phyloP scores from a whole-genome alignment of 2,888 invertebrate species.

The Apantesis nais region DNA sequence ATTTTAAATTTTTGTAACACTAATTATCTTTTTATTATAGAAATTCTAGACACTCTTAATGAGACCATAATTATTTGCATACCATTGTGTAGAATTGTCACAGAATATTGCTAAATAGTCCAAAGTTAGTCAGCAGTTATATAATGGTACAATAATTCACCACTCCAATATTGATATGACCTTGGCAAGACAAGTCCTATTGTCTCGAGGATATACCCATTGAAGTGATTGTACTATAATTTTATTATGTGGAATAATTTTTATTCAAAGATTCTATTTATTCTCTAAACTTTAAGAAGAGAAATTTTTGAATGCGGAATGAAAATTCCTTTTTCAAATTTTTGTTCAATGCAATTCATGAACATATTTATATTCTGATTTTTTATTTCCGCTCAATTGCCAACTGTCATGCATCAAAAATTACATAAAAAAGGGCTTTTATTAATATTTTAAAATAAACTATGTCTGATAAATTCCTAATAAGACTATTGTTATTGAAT shows the following conservation, averaged over 20 bases:
- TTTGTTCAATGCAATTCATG: neutral
- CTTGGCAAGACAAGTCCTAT: slow-evolving; percentile 40
- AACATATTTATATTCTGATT: neutral
- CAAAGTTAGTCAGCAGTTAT: slow-evolving; percentile 16
- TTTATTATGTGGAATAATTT: slow-evolving; percentile 12
- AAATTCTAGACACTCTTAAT: neutral
- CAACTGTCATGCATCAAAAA: neutral
- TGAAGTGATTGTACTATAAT: slow-evolving; percentile 48
- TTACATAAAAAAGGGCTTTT: neutral
- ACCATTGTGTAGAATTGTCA: neutral
- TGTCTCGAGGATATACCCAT: slow-evolving; percentile 52
- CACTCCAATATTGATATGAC: slow-evolving; percentile 52
- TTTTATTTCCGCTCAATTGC: neutral
- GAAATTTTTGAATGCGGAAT: neutral
- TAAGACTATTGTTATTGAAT: no score
- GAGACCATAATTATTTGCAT: neutral
- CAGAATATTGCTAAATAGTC: neutral
- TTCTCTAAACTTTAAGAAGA: neutral
- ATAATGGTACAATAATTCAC: slow-evolving; percentile 38
- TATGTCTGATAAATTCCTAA: no score
- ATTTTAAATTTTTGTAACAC: neutral
- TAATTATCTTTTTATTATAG: neutral
- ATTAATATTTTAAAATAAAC: no score
- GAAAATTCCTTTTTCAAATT: neutral
- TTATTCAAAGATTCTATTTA: neutral